Base-by-base conservation (phyloP, 2,888 invertebrate species). In the Morpho achilles region DNA sequence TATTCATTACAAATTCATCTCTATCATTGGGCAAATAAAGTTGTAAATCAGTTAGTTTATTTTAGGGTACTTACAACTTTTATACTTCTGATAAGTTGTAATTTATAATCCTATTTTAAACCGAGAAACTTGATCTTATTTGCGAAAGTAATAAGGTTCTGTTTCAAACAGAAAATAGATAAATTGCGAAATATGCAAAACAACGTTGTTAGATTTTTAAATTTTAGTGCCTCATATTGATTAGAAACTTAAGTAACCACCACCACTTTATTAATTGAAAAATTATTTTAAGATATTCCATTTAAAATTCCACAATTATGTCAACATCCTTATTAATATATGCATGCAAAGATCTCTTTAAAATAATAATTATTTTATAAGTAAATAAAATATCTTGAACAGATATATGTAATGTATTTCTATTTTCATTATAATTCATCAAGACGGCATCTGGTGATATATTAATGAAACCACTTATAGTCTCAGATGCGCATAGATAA, bases 1-100 rank as follows among this genome's bases (percentile, higher is more conserved):
- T 22, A 3, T 4, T 7, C 63, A 69, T 40, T 9, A 51, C 0
- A 77, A 71, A 67, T 69, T 67, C 22, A 60, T 77, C 80, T 64
- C 47, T 82, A 79, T 8, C 0, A 0, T 0, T 0, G 0, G 0
- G 0, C 0, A 0, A 16, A 1, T 67, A 76, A 66, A 63, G 74
- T 64, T 58, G 6, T 66, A 68, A 69, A 60, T 79, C 3, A 16
- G 9, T 47, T 59, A 44, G 2, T 7, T 7, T 1, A n/a, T n/a
- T 9, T 5, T 5, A 0, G 10, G 65, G 66, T 64, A 58, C 66
- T 75, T 83, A 69, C n/a, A 67, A 59, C 70, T 43, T 67, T 56
- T 66, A 63, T 69, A 65, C 52, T 60, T 60, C 53, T 53, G 65
- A 65, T 62, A 56, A 63, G 32, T 39, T 62, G 61, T 64, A 56